Percentiles rank a stretch among this genome's conserved stretches.
Conservation (phyloP, 2,888 invertebrate species). For the Himalopsyche kuldschensis region DNA sequence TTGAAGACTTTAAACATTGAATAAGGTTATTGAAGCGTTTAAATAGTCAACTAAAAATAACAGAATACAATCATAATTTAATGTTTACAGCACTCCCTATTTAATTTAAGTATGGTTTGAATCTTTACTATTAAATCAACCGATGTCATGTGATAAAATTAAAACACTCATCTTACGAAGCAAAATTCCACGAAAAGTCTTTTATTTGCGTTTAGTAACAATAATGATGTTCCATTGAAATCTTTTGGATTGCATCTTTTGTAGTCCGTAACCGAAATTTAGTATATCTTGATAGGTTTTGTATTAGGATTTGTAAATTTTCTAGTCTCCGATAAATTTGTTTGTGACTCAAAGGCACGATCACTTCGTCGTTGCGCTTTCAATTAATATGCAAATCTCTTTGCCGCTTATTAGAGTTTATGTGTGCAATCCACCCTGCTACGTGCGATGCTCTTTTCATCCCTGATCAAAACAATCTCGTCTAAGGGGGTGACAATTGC, state of each 20-base stretch:
- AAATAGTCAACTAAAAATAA: too few relatives aligned
- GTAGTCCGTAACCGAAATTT: neutral
- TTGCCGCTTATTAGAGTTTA: constrained; percentile 5
- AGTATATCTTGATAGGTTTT: neutral
- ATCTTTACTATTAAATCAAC: too few relatives aligned
- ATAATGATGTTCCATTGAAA: too few relatives aligned
- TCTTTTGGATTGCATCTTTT: neutral
- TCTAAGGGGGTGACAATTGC: neutral
- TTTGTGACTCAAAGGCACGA: neutral
- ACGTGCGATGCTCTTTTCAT: constrained; percentile 6
- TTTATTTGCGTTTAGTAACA: too few relatives aligned
- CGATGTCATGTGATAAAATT: too few relatives aligned
- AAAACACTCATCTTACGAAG: too few relatives aligned
- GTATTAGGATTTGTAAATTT: neutral
- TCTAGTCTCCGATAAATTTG: neutral
- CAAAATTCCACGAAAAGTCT: too few relatives aligned
- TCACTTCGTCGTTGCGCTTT: constrained; percentile 24
- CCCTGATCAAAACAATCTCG: neutral
- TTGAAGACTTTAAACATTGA: too few relatives aligned
- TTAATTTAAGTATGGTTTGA: too few relatives aligned
- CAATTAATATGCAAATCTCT: constrained; percentile 38
- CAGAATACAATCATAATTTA: too few relatives aligned
- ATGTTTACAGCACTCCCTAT: too few relatives aligned
- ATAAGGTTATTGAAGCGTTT: too few relatives aligned
- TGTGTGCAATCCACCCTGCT: constrained; percentile 14